Conservation (phyloP, 2,113 vertebrate species). For the Daboia siamensis region DNA sequence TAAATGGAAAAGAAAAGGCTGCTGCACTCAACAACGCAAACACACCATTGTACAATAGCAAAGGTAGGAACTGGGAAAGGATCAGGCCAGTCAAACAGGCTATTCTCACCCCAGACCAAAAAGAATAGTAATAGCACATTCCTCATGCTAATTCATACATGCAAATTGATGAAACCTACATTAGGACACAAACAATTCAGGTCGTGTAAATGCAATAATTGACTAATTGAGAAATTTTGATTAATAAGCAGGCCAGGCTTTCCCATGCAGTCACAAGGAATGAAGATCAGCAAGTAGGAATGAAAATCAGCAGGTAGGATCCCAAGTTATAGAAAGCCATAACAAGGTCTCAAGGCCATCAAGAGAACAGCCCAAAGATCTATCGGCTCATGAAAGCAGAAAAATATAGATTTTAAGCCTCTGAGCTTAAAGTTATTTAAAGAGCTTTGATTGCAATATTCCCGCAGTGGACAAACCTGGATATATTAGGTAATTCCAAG, state of each 20-base stretch:
- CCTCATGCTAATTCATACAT: neutral
- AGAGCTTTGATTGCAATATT: neutral
- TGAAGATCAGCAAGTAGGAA: neutral
- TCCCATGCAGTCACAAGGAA: neutral
- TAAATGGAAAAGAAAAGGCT: neutral
- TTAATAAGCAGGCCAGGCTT: neutral
- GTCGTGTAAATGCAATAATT: neutral
- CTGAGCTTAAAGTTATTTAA: neutral
- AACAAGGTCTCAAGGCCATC: neutral
- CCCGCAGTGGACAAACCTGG: neutral
- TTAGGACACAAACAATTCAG: neutral
- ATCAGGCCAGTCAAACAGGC: neutral
- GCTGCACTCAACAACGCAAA: neutral
- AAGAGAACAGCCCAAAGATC: neutral
- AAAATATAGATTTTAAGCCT: neutral
- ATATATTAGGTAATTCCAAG: neutral
- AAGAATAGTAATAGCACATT: neutral
- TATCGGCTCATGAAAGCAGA: neutral
- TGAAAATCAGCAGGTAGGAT: neutral
- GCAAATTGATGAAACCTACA: neutral
- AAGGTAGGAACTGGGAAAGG: neutral
- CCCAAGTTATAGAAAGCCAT: neutral
- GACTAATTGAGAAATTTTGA: neutral
- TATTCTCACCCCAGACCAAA: neutral
- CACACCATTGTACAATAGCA: neutral